A percentile compares a stretch with the other conserved stretches of the same genome.
These are phyloP conservation scores for Salminus brasiliensis DNA, from an alignment of 2,113 vertebrate species.

Conservation along the genomic window DNA sequence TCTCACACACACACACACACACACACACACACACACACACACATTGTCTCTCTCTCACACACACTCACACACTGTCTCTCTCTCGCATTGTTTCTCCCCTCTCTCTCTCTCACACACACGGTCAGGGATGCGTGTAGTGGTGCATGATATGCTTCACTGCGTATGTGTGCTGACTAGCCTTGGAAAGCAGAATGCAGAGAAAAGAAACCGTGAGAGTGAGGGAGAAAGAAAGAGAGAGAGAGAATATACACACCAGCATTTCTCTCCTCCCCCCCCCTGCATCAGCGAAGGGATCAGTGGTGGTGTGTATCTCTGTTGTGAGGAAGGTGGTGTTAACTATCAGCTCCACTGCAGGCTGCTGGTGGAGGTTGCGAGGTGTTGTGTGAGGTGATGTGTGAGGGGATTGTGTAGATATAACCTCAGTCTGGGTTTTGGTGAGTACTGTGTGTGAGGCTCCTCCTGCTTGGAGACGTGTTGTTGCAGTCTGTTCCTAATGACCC, in stretches of 20 bases:
- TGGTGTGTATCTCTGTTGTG: too few species aligned
- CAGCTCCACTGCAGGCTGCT: not conserved
- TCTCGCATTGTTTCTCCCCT: not conserved
- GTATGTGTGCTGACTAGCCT: slow-evolving; percentile 14
- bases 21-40: not conserved
- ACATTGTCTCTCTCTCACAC: too few species aligned
- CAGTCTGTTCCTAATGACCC: not conserved
- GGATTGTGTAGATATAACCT: too few species aligned
- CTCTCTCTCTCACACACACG: not conserved
- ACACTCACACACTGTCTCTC: not conserved
- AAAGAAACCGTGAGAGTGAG: not conserved
- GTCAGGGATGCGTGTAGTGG: slow-evolving; percentile 15
- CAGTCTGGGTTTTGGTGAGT: too few species aligned
- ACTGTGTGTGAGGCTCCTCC: not conserved
- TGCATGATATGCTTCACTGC: slow-evolving; percentile 19
- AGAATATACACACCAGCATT: slow-evolving; percentile 9
- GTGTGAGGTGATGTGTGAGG: too few species aligned
- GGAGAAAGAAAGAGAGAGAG: too few species aligned
- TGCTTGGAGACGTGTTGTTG: not conserved
- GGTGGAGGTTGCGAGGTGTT: too few species aligned
- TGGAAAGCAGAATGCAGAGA: slow-evolving; percentile 31
- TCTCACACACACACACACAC: too few species aligned
- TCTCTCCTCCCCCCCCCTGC: slow-evolving; percentile 12
- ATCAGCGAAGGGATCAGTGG: too few species aligned
- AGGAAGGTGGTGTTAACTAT: not conserved